A percentile compares a stretch with the other conserved stretches of the same genome.
Evolutionary conservation across 2,113 vertebrate species (phyloP).

Genomic region (Falco punctatus): DNA sequence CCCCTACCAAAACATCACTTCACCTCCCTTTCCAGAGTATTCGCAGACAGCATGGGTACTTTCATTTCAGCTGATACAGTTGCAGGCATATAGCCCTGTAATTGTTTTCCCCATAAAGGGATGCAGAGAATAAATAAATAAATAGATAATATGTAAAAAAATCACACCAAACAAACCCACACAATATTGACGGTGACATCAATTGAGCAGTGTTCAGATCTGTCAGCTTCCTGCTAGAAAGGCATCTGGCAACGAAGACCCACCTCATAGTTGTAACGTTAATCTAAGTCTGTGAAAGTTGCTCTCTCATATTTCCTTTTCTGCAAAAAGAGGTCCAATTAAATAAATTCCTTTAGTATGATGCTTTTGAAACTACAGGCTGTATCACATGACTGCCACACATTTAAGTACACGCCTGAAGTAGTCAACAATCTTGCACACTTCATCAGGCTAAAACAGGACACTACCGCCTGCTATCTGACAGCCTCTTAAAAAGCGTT

Average conservation of each 20-base stretch:
- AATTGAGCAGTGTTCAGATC: neutral
- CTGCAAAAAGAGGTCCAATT: neutral
- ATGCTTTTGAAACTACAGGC: neutral
- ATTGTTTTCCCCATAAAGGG: neutral
- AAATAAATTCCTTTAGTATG: neutral
- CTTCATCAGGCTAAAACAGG: neutral
- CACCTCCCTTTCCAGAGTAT: neutral
- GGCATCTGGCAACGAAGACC: neutral
- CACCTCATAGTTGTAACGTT: neutral
- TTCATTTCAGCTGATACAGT: neutral
- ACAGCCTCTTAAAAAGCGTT: neutral
- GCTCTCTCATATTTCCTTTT: neutral
- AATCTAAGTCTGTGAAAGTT: rapidly evolving
- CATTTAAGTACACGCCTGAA: neutral
- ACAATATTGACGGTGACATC: too few species aligned
- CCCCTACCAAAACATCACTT: neutral
- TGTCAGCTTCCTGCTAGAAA: neutral
- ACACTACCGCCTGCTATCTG: neutral
- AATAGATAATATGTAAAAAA: too few species aligned
- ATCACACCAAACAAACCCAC: neutral
- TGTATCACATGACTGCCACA: neutral
- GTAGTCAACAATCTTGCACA: neutral
- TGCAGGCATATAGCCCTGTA: neutral
- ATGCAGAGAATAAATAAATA: neutral
- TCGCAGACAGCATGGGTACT: neutral